Percentiles rank a stretch among this genome's conserved stretches.
Conservation (phyloP, 2,888 invertebrate species). For the Rugalucina vietnamica region DNA sequence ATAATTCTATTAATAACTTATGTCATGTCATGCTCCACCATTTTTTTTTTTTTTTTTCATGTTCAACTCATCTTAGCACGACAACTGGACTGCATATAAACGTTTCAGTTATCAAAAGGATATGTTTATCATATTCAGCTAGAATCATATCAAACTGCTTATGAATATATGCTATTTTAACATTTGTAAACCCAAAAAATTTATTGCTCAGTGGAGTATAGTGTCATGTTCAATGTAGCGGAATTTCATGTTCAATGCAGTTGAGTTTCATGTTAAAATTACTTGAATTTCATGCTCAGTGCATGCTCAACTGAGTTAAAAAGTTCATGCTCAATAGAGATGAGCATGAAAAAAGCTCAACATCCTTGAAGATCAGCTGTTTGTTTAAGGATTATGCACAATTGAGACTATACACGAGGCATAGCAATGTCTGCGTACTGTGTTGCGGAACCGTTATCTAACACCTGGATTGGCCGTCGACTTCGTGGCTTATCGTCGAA, state of each 20-base stretch:
- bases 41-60: too few species aligned
- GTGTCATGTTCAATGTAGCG: not conserved
- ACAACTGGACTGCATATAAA: too few species aligned
- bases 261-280: not conserved
- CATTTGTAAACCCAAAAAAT: too few species aligned
- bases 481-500: conserved; percentile 75
- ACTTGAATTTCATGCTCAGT: not conserved
- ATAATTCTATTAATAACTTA: too few species aligned
- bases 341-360: not conserved
- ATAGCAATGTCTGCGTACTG: conserved; percentile 70
- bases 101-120: too few species aligned
- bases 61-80: too few species aligned
- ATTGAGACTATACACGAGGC: conserved; percentile 66
- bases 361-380: not conserved
- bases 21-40: too few species aligned
- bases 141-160: too few species aligned
- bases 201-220: not conserved
- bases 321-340: not conserved
- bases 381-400: not conserved
- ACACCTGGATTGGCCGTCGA: conserved; percentile 70
- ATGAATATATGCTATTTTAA: too few species aligned
- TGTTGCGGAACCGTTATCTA: conserved; percentile 52
- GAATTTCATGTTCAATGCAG: not conserved
- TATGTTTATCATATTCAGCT: too few species aligned
- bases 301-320: not conserved